A percentile compares a stretch with the other conserved stretches of the same genome.
Evolutionary conservation across 2,888 invertebrate species (phyloP).

Genomic region (Megalurothrips usitatus): DNA sequence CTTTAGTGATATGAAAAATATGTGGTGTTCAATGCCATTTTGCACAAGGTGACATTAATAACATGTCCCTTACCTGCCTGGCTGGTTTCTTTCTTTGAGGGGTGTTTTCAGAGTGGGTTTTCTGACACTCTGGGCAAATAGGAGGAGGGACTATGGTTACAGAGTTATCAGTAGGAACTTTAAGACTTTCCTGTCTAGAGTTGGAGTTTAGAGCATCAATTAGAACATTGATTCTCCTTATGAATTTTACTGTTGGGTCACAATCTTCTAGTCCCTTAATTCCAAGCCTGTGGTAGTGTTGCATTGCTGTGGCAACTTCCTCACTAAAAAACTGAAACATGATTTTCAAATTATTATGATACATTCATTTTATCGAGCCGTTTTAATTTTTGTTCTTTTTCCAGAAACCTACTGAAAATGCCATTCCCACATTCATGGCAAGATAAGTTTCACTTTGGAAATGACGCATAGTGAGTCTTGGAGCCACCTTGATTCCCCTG

Average conservation of each 20-base stretch:
- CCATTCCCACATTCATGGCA: neutral
- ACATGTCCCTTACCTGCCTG: no score
- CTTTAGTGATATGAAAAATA: no score
- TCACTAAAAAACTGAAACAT: neutral
- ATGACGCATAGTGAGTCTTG: neutral
- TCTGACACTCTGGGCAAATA: no score
- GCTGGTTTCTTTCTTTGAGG: no score
- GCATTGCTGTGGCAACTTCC: neutral
- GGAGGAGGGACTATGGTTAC: neutral
- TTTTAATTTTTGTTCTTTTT: neutral
- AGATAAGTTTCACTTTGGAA: neutral
- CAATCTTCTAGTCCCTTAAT: neutral
- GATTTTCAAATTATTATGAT: neutral
- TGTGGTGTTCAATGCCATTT: no score
- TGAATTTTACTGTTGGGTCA: neutral
- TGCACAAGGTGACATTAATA: no score
- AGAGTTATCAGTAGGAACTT: neutral
- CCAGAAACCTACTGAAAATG: neutral
- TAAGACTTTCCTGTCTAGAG: neutral
- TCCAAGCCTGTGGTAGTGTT: neutral
- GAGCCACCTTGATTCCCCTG: neutral
- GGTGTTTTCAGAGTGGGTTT: no score
- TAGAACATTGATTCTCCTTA: neutral
- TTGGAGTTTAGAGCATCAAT: neutral
- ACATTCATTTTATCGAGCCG: accelerated